phyloP scores from a whole-genome alignment of 2,888 invertebrate species.

The Perdita meconis region DNA sequence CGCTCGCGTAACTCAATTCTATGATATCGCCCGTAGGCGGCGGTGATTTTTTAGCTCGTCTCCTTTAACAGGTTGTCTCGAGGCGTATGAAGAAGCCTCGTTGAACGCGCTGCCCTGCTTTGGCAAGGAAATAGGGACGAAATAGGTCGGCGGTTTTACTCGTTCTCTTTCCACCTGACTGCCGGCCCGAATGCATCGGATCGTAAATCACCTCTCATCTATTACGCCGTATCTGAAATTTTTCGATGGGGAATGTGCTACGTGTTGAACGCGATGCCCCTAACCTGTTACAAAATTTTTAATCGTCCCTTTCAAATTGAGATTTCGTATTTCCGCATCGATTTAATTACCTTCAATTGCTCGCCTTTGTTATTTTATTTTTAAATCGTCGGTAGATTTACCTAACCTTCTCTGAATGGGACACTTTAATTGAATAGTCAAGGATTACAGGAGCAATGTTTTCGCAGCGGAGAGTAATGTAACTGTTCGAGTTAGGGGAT shows the following conservation, averaged over 20 bases:
- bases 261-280: not conserved
- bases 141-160: slow-evolving; percentile 53
- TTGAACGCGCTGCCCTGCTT: slow-evolving; percentile 6
- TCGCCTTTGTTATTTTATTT: too few relatives aligned
- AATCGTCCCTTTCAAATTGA: not conserved
- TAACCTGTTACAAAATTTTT: slow-evolving; percentile 15
- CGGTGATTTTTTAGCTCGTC: slow-evolving; percentile 19
- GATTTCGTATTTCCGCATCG: slow-evolving; percentile 6
- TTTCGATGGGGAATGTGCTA: slow-evolving; percentile 28
- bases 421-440: too few relatives aligned
- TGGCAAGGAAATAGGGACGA: slow-evolving; percentile 30
- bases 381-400: too few relatives aligned
- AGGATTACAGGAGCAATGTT: not conserved
- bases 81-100: slow-evolving; percentile 22
- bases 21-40: slow-evolving; percentile 11
- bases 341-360: slow-evolving; percentile 5
- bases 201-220: slow-evolving; percentile 53
- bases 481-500: not conserved
- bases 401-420: too few relatives aligned
- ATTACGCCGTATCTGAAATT: slow-evolving; percentile 33
- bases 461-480: not conserved
- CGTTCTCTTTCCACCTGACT: slow-evolving; percentile 33
- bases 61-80: slow-evolving; percentile 51
- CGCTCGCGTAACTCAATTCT: slow-evolving; percentile 9
- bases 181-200: slow-evolving; percentile 49